Base-by-base conservation (phyloP, 2,888 invertebrate genomes). In the Acrobeloides nanus region DNA sequence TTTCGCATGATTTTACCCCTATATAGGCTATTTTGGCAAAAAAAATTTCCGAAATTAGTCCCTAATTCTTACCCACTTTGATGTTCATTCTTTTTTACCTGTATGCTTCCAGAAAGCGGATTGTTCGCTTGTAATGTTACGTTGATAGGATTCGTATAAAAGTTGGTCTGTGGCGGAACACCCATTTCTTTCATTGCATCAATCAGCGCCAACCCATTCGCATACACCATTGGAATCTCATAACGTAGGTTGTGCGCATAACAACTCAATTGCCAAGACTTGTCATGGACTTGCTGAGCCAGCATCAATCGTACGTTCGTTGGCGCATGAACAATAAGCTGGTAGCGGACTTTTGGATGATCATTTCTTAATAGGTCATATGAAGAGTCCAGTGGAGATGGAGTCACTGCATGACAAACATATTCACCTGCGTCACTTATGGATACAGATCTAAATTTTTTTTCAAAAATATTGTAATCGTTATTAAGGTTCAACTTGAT, bases 211-310 rank as follows among this genome's bases (percentile, higher is more conserved):
- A 63, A 59, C 24, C 66, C 68, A 34, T 69, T 69, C 20, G 68
- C 57, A 46, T 56, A 69, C 1, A 66, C 64, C 57, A 64, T 69
- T 15, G 69, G 69, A 32, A 69, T 67, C 51, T 69, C 69, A 48
- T 67, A 69, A 31, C 52, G 55, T 12, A 63, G 43, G 40, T 69
- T 62, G 12, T 54, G 56, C 0, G 64, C 66, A 18, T 56, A 47
- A 42, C 69, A 69, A 24, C 59, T 62, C 8, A 69, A 45, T 48
- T 60, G 40, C 43, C 62, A 61, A 41, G 57, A 41, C 17, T 59
- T 40, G 37, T 53, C 53, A 10, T 46, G 25, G 8, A 32, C 29
- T 38, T 40, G 37, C 24, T 55, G 48, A 25, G 52, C 39, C 8
- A 50, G 33, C 39, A 59, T 27, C 15, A 66, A 38, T 1, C 56